Evolutionary conservation across 2,797 vertebrate species (phyloP), one percentile per base, ranked within the genome.

Genomic region (Iguana delicatissima): DNA sequence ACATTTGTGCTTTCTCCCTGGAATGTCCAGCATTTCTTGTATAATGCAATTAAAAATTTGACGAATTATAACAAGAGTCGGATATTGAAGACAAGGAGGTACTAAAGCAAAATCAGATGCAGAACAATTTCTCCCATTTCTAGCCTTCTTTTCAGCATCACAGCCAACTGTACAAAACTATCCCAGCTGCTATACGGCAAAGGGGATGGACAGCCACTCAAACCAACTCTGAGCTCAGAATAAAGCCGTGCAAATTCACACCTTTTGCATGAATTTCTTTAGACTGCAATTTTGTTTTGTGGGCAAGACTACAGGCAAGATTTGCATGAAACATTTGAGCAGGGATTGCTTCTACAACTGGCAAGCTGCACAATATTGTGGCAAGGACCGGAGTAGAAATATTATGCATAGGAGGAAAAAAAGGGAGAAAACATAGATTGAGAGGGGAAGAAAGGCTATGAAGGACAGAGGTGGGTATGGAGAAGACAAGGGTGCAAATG

Each of bases 31-130:
- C 22, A 29, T 76, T 22, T 86, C 38, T 64, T 73, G 79, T 26
- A 38, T 82, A 59, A 90, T 12, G 73, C 16, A 22, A 50, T 82
- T 67, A 32, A 77, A 69, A 67, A 55, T 12, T 32, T 62, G 81
- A 93, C 92, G 89, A 38, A 35, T 85, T 62, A 81, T 85, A 93
- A 93, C 89, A 77, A 80, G 38, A 1, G 87, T 91, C 86, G 67
- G 35, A 59, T 84, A 82, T 1, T 1, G 42, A 76, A 94, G 89
- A 73, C 38, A 50, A 93, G 67, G 90, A 95, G n/a, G 55, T 85
- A 87, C 80, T 67, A 64, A 74, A 46, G 26, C 55, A 88, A 67
- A 18, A 72, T 62, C 22, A 76, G 85, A 62, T 74, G 59, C 22
- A 77, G 92, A 88, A 77, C 22, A 35, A 52, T 67, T 73, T 64